These are phyloP conservation scores for Pachypeltis micranthus DNA, from an alignment of 1,140 invertebrate genomes.

Conservation along the genomic window DNA sequence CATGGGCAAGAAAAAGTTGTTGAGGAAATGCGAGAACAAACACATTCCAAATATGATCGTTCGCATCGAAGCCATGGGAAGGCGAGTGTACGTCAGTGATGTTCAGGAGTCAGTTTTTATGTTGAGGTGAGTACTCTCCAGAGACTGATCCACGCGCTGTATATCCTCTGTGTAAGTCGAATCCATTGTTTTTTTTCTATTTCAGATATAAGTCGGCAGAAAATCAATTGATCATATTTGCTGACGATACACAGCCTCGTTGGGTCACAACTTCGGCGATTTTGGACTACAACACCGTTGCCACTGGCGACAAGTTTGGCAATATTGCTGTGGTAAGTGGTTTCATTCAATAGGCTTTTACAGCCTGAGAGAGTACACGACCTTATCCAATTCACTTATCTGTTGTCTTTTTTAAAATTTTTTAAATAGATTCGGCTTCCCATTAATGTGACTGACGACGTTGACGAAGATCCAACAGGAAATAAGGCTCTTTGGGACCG, in stretches of 20 bases:
- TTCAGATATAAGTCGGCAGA: slow-evolving; percentile 75
- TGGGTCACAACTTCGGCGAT: slow-evolving; percentile 88
- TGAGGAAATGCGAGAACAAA: slow-evolving; percentile 98
- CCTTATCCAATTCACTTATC: too few relatives aligned
- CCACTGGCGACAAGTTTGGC: slow-evolving; percentile 97
- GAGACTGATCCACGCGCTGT: too few relatives aligned
- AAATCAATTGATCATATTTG: slow-evolving; percentile 96
- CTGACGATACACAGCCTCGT: slow-evolving; percentile 92
- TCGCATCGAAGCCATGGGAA: slow-evolving; percentile 83
- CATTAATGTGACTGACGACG: slow-evolving; percentile 84
- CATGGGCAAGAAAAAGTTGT: slow-evolving; percentile 89
- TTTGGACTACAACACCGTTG: slow-evolving; percentile 95
- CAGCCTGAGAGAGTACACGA: too few relatives aligned
- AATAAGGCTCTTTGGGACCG: slow-evolving; percentile 97
- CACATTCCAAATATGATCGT: slow-evolving; percentile 93
- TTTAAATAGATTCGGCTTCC: slow-evolving; percentile 59
- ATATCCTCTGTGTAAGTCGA: too few relatives aligned
- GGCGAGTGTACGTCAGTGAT: slow-evolving; percentile 88
- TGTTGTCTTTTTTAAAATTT: neutral
- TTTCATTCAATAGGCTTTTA: neutral
- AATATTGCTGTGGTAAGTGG: slow-evolving; percentile 76
- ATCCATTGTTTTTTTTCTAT: neutral
- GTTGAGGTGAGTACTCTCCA: too few relatives aligned
- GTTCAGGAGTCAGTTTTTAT: slow-evolving; percentile 97
- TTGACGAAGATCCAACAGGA: slow-evolving; percentile 97